A percentile compares a stretch with the other conserved stretches of the same genome.
phyloP scores from a whole-genome alignment of 1,140 invertebrate genomes.

The Heliconius himera region DNA sequence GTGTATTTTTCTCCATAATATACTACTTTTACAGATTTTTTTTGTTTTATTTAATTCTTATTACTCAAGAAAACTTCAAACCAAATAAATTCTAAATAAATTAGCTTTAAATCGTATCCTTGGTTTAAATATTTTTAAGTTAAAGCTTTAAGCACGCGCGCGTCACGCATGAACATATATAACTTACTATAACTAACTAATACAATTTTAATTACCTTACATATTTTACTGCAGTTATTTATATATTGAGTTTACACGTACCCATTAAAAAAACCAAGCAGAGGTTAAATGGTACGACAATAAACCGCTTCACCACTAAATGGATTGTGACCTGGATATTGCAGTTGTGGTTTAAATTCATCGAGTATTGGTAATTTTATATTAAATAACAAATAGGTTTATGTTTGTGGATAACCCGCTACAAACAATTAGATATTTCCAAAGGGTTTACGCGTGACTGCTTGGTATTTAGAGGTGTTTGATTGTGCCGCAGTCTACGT shows the following conservation, averaged over 20 bases:
- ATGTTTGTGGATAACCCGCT: neutral
- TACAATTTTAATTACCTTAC: neutral
- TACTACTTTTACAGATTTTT: neutral
- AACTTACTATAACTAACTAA: no score
- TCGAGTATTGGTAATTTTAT: conserved; percentile 3
- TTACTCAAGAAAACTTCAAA: neutral
- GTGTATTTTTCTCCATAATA: no score
- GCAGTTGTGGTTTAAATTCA: neutral
- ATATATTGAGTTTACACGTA: neutral
- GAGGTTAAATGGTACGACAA: neutral
- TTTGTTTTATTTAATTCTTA: neutral
- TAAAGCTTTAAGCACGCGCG: neutral
- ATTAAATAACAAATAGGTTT: neutral
- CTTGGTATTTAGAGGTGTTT: conserved; percentile 27
- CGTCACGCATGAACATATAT: neutral
- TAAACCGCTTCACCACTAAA: neutral
- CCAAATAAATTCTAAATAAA: neutral
- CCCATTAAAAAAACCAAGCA: neutral
- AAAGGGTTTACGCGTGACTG: conserved; percentile 17
- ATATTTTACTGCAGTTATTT: neutral
- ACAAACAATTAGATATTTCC: neutral
- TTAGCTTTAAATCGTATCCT: neutral
- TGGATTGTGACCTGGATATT: neutral
- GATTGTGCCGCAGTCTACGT: conserved; percentile 37
- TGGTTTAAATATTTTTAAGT: neutral